Conservation (phyloP, 2,888 invertebrate species). For the Barypeithes pellucidus region DNA sequence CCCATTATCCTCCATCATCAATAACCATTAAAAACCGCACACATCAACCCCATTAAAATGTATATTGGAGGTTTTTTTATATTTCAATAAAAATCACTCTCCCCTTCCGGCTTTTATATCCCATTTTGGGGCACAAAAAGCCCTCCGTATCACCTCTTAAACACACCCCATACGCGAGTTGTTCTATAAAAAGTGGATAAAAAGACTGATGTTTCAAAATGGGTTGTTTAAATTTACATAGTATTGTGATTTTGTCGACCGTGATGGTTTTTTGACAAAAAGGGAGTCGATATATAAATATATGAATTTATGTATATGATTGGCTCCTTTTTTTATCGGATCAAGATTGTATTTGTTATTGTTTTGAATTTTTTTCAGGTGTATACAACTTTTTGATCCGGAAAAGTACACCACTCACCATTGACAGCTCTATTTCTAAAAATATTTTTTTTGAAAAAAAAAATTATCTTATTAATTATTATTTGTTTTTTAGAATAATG, state of each 20-base stretch:
- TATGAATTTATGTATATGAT: constrained; percentile 19
- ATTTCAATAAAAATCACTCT: constrained; percentile 36
- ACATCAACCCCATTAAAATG: constrained; percentile 4
- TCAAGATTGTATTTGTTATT: constrained; percentile 1
- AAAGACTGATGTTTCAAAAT: constrained; percentile 41
- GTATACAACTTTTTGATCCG: too few relatives aligned
- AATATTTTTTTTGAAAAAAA: too few relatives aligned
- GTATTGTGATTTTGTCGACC: constrained; percentile 36
- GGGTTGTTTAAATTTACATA: constrained; percentile 44
- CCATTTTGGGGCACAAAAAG: constrained; percentile 36
- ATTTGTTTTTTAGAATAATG: too few relatives aligned
- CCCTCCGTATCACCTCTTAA: constrained; percentile 36
- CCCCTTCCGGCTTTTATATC: constrained; percentile 23
- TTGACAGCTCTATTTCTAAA: too few relatives aligned
- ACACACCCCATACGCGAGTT: constrained; percentile 39
- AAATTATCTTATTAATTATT: too few relatives aligned
- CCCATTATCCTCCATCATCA: neutral
- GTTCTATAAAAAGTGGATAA: constrained; percentile 40
- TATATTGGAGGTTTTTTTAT: constrained; percentile 13
- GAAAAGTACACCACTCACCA: too few relatives aligned
- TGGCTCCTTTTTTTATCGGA: neutral
- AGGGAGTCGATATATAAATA: neutral
- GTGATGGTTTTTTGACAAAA: constrained; percentile 16
- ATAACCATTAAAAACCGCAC: neutral
- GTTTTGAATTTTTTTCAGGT: too few relatives aligned